Conservation (phyloP, 1,140 invertebrate genomes). For the Globodera rostochiensis region DNA sequence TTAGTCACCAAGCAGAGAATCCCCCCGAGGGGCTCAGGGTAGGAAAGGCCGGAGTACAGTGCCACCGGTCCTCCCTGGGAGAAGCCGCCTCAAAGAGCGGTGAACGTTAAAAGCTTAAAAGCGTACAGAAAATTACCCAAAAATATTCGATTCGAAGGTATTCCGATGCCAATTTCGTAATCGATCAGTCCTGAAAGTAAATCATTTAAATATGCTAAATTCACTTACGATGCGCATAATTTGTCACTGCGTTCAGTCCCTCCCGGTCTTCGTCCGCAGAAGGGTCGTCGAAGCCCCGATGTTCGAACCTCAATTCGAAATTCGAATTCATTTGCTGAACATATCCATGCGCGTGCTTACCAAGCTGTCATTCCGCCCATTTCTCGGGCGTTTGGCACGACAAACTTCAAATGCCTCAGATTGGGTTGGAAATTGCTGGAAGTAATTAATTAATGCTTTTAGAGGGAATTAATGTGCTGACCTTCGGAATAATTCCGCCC, state of each 20-base stretch:
- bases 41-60: conserved; percentile 2
- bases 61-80: conserved; percentile 5
- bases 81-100: conserved; percentile 2
- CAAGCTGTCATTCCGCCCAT: conserved; percentile 1
- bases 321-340: not conserved
- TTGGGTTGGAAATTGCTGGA: not conserved
- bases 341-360: not conserved
- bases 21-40: conserved; percentile 1
- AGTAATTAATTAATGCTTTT: not conserved
- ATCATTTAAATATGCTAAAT: not conserved
- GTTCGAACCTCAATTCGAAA: not conserved
- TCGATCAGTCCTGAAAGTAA: not conserved
- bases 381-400: not conserved
- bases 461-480: not conserved
- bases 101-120: too few relatives aligned
- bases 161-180: not conserved
- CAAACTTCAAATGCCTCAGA: conserved; percentile 5
- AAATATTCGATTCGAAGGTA: not conserved
- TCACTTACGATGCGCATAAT: not conserved
- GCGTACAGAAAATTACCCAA: not conserved
- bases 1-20: conserved; percentile 6
- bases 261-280: not conserved
- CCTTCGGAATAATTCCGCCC: not conserved
- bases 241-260: not conserved
- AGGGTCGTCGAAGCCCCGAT: conserved; percentile 4